Percentiles rank a stretch among this genome's conserved stretches.
phyloP scores from a whole-genome alignment of 2,888 invertebrate genomes.

The Synergus japonicus region DNA sequence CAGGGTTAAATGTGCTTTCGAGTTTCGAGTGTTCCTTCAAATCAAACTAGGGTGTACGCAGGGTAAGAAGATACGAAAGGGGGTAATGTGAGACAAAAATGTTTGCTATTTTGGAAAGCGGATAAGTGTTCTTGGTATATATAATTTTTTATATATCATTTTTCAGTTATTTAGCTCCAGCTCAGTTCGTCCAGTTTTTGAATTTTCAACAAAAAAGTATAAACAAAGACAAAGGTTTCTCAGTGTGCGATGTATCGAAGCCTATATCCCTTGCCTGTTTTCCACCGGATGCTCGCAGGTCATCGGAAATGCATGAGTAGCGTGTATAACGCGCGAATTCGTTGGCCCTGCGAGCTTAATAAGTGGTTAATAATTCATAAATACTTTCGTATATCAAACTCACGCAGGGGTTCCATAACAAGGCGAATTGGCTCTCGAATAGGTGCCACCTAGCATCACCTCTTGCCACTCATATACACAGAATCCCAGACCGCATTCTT shows the following conservation, averaged over 20 bases:
- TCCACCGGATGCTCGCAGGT: neutral
- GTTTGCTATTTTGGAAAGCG: constrained; percentile 34
- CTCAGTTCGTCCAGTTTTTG: too few relatives aligned
- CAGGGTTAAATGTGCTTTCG: constrained; percentile 26
- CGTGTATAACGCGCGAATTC: constrained; percentile 27
- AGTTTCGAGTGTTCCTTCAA: constrained; percentile 20
- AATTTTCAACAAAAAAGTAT: too few relatives aligned
- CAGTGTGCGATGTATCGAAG: neutral
- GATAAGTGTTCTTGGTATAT: constrained; percentile 15
- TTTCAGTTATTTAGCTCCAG: neutral
- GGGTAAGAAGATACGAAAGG: constrained; percentile 37
- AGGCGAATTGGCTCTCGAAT: constrained; percentile 15
- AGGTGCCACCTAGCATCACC: constrained; percentile 6
- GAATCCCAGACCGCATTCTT: constrained; percentile 45
- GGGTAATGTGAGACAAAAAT: constrained; percentile 34
- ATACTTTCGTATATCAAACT: constrained; percentile 40
- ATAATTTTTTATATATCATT: too few relatives aligned
- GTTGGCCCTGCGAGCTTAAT: constrained; percentile 45
- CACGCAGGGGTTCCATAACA: neutral
- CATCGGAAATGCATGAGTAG: constrained; percentile 31
- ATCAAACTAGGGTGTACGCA: constrained; percentile 14
- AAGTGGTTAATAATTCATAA: constrained; percentile 53
- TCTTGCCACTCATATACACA: constrained; percentile 44
- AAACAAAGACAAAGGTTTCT: too few relatives aligned
- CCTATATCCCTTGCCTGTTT: neutral